A percentile compares a stretch with the other conserved stretches of the same genome.
Conservation (phyloP, 2,888 invertebrate species). For the Brenthis daphne region DNA sequence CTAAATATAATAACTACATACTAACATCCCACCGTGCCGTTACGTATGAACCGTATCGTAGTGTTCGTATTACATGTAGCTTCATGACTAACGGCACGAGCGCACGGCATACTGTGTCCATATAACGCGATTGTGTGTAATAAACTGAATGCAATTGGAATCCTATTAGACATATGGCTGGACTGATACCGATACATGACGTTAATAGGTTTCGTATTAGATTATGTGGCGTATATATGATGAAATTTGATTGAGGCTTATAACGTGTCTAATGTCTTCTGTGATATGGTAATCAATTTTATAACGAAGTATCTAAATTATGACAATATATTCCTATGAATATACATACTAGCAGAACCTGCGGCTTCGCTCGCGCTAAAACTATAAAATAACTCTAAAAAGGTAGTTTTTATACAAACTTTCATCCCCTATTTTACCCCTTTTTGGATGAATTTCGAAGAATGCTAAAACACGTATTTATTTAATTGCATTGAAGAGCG, state of each 20-base stretch:
- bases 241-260: slow-evolving; percentile 42
- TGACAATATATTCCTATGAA: no score
- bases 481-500: no score
- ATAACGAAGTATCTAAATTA: no score
- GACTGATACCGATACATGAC: slow-evolving; percentile 59
- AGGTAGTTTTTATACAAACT: no score
- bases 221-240: slow-evolving; percentile 48
- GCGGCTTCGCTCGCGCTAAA: no score
- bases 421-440: no score
- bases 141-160: slow-evolving; percentile 72
- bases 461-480: no score
- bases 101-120: slow-evolving; percentile 40
- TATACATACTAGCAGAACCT: no score
- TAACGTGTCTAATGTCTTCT: slow-evolving; percentile 11
- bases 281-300: slow-evolving; percentile 8
- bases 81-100: slow-evolving; percentile 52
- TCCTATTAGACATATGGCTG: slow-evolving; percentile 73
- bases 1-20: no score
- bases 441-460: no score
- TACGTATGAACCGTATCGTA: slow-evolving; percentile 4
- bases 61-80: slow-evolving; percentile 40
- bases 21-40: background rate
- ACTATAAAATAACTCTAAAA: no score
- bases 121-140: slow-evolving; percentile 71
- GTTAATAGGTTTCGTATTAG: slow-evolving; percentile 67